Evolutionary conservation across 1,140 invertebrate species (phyloP), one percentile per base, ranked within the genome.

Genomic region (Sipha flava): DNA sequence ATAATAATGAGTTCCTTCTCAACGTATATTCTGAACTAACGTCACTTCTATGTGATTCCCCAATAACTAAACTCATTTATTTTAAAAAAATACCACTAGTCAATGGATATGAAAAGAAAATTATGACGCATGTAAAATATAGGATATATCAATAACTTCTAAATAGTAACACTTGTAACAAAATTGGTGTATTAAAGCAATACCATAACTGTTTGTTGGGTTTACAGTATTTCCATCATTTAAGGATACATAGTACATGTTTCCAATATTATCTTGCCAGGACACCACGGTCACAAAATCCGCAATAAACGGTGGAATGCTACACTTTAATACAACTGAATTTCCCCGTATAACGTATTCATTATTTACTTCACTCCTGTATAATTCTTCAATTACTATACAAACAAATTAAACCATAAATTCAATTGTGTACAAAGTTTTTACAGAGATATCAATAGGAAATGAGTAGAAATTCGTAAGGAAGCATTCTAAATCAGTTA

Each of bases 321-420:
- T 91, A 87, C 95, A 98, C 85, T 95, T 95, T 64, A 98, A 88
- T 82, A 97, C 91, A n/a, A 95, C 95, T 57, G 94, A 92, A 86
- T 97, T 96, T 70, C 95, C 95, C 85, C 92, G 90, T 83, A 96
- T 96, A 6, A 95, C 94, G 87, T 95, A 97, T 82, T 95, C 95
- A 86, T 96, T 95, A 87, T 94, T 93, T 83, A 95, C 94, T 86
- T 96, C 94, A 23, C 93, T 94, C 83, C 95, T 92, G 87, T 95
- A 96, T 84, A 91, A 89, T 86, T 96, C 94, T 82, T 93, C 90
- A 81, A 96, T 93, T 85, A 95, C 95, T 96, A 79, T 43, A 77
- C 26, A 26, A 9, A 64, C 10, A 64, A 37, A 21, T 21, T 5
- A 64, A 59, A 9, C n/a, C n/a, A 59, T 59, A 1, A 59, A 5